Evolutionary conservation across 2,113 vertebrate species (phyloP).

Genomic region (Meles meles): DNA sequence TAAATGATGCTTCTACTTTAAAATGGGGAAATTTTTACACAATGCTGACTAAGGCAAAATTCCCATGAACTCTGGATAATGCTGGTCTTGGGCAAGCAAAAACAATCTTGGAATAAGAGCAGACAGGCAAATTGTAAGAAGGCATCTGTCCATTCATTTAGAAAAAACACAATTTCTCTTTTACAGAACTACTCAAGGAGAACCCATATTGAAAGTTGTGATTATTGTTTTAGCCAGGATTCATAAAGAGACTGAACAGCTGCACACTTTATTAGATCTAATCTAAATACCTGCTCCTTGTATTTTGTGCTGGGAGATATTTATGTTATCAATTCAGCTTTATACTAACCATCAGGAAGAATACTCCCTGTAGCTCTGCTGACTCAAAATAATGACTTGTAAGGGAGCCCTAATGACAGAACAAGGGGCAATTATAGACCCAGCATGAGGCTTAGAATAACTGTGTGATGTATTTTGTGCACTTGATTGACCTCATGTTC

Average conservation of each 20-base stretch:
- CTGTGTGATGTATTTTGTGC: slow-evolving; percentile 80
- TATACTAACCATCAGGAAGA: slow-evolving; percentile 75
- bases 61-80: not conserved
- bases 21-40: slow-evolving; percentile 21
- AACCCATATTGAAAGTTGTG: slow-evolving; percentile 57
- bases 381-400: slow-evolving; percentile 86
- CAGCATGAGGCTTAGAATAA: slow-evolving; percentile 79
- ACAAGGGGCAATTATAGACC: slow-evolving; percentile 86
- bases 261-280: slow-evolving; percentile 68
- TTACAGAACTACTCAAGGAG: slow-evolving; percentile 47
- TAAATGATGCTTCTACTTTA: slow-evolving; percentile 44
- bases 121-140: slow-evolving; percentile 17
- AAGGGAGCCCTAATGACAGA: slow-evolving; percentile 83
- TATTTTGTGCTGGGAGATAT: slow-evolving; percentile 72
- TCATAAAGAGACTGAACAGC: slow-evolving; percentile 67
- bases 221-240: slow-evolving; percentile 61
- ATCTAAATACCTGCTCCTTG: slow-evolving; percentile 75
- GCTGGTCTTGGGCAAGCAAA: not conserved
- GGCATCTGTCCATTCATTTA: not conserved
- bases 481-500: slow-evolving; percentile 83
- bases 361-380: slow-evolving; percentile 81
- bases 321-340: slow-evolving; percentile 79
- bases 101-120: not conserved
- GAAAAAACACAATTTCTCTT: slow-evolving; percentile 11
- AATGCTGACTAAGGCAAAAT: slow-evolving; percentile 52